These are phyloP conservation scores for Chloroclystis v-ata DNA, from an alignment of 2,888 invertebrate genomes.

Conservation along the genomic window DNA sequence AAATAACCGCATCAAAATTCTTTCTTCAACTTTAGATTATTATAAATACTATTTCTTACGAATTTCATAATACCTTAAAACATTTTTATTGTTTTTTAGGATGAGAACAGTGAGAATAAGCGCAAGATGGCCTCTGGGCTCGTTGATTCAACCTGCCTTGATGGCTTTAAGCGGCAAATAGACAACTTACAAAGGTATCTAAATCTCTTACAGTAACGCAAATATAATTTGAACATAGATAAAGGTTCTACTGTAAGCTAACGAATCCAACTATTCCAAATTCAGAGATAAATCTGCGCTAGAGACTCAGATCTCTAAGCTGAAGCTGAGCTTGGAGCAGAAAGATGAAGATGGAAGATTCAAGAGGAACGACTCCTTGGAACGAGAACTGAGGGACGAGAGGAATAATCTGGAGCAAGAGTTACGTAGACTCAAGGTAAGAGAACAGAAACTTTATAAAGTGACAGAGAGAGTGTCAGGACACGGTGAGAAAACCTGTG, in stretches of 20 bases:
- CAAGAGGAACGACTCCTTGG: slow-evolving; percentile 83
- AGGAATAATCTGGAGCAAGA: background rate
- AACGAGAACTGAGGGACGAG: slow-evolving; percentile 30
- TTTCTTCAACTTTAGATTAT: no score
- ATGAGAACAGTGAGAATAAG: slow-evolving; percentile 72
- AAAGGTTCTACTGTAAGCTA: no score
- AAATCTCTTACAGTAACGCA: background rate
- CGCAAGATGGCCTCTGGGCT: slow-evolving; percentile 71
- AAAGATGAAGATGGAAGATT: slow-evolving; percentile 82
- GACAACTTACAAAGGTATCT: slow-evolving; percentile 82
- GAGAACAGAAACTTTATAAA: no score
- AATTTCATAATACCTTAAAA: background rate
- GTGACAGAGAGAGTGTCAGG: no score
- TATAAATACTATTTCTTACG: no score
- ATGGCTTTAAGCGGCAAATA: slow-evolving; percentile 83
- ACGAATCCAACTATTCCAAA: no score
- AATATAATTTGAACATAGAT: no score
- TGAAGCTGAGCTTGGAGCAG: slow-evolving; percentile 81
- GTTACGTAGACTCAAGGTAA: slow-evolving; percentile 78
- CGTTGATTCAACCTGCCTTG: slow-evolving; percentile 76
- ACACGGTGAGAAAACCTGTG: no score
- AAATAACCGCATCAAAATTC: no score
- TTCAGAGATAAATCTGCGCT: slow-evolving; percentile 83
- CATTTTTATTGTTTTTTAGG: slow-evolving; percentile 45
- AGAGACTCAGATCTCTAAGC: slow-evolving; percentile 82